Percentiles rank a stretch among this genome's conserved stretches.
phyloP scores from a whole-genome alignment of 2,113 vertebrate genomes.

The Madoqua kirkii region DNA sequence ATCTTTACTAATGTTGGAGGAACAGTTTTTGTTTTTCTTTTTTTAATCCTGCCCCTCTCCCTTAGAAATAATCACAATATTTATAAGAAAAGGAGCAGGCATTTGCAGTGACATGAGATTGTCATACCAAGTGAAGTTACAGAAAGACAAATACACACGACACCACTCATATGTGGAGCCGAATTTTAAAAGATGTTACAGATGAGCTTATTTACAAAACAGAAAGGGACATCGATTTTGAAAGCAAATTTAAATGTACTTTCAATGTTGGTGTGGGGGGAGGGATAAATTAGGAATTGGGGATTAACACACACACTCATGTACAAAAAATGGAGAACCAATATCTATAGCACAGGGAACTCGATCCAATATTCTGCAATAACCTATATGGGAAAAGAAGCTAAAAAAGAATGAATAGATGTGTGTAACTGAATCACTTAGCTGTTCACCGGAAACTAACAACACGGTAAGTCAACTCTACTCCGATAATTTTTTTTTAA shows the following conservation, averaged over 20 bases:
- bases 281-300: background rate
- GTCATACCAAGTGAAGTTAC: background rate
- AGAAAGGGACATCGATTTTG: background rate
- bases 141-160: background rate
- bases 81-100: background rate
- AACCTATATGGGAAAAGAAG: background rate
- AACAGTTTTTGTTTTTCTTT: background rate
- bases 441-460: background rate
- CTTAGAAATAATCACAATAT: background rate
- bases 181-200: background rate
- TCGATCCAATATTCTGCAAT: background rate
- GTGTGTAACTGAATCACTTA: background rate
- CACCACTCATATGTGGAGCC: background rate
- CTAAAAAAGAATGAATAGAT: background rate
- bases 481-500: background rate
- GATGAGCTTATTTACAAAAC: background rate
- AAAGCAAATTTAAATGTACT: background rate
- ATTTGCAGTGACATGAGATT: background rate
- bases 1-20: background rate
- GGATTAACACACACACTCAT: background rate
- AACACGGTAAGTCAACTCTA: background rate
- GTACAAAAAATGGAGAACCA: background rate
- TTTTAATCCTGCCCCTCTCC: background rate
- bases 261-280: too few species aligned
- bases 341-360: background rate